phyloP scores from a whole-genome alignment of 2,797 vertebrate species.

The Sciaenops ocellatus region DNA sequence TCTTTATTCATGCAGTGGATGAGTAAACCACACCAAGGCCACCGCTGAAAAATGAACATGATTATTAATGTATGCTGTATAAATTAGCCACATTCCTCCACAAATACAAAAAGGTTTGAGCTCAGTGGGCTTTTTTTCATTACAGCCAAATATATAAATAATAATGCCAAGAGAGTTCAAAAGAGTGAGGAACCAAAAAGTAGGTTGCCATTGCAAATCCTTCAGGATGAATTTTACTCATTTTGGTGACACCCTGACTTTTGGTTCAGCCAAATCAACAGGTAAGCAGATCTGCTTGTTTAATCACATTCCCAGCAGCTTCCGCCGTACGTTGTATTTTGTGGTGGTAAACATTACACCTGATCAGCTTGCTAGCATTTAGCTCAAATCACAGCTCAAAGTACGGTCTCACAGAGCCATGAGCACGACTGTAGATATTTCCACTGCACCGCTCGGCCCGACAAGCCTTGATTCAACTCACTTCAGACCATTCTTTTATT shows the following conservation, averaged over 20 bases:
- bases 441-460: too few relatives aligned
- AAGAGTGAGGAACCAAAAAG: not conserved
- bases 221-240: not conserved
- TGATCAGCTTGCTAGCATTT: not conserved
- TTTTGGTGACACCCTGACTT: not conserved
- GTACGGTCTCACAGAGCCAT: too few relatives aligned
- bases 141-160: slow-evolving; percentile 11
- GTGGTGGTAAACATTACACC: not conserved
- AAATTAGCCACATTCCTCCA: slow-evolving; percentile 46
- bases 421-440: not conserved
- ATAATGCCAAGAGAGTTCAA: not conserved
- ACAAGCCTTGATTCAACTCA: too few relatives aligned
- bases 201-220: too few relatives aligned
- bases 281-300: not conserved
- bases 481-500: too few relatives aligned
- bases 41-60: slow-evolving; percentile 54
- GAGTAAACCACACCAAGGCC: slow-evolving; percentile 63
- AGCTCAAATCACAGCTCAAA: not conserved
- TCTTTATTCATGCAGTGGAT: slow-evolving; percentile 62
- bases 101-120: slow-evolving; percentile 34
- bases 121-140: slow-evolving; percentile 31
- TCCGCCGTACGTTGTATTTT: not conserved
- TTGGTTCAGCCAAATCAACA: too few relatives aligned
- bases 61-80: slow-evolving; percentile 67
- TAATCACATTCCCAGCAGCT: not conserved